Evolutionary conservation across 2,888 invertebrate species (phyloP).

Genomic region (Stegana nigrithorax): DNA sequence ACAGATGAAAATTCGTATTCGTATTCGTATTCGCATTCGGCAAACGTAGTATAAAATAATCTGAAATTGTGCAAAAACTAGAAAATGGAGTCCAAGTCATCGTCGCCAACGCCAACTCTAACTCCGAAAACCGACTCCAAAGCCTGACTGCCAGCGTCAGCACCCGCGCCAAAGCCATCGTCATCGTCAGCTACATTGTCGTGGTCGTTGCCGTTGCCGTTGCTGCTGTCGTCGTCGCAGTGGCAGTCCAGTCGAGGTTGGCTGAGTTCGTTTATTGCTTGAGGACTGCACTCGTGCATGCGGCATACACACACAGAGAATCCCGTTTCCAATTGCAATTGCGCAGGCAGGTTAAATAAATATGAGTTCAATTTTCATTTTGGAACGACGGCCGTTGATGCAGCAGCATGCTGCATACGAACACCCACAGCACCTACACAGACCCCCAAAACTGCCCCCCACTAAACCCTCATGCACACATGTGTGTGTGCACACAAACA

Average conservation of each 20-base stretch:
- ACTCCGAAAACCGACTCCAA: no score
- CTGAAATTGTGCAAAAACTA: not conserved
- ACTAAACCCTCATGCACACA: no score
- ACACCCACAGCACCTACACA: constrained; percentile 33
- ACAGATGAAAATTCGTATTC: constrained; percentile 60
- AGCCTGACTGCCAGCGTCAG: no score
- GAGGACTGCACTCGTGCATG: not conserved
- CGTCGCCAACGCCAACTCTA: no score
- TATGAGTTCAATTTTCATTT: constrained; percentile 62
- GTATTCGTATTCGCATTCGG: no score
- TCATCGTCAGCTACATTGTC: no score
- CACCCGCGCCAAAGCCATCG: no score
- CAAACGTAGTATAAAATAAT: constrained; percentile 41
- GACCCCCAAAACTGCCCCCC: not conserved
- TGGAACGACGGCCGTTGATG: not conserved
- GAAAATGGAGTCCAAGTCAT: no score
- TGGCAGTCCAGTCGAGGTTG: constrained; percentile 14
- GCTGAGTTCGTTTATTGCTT: no score
- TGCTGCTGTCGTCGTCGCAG: not conserved
- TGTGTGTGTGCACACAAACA: no score
- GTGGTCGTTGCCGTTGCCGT: constrained; percentile 28
- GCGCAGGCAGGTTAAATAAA: constrained; percentile 35
- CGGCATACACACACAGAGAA: not conserved
- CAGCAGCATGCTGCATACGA: not conserved
- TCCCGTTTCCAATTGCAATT: not conserved